Conservation (phyloP, 1,140 invertebrate genomes). For the Scylla paramamosain region DNA sequence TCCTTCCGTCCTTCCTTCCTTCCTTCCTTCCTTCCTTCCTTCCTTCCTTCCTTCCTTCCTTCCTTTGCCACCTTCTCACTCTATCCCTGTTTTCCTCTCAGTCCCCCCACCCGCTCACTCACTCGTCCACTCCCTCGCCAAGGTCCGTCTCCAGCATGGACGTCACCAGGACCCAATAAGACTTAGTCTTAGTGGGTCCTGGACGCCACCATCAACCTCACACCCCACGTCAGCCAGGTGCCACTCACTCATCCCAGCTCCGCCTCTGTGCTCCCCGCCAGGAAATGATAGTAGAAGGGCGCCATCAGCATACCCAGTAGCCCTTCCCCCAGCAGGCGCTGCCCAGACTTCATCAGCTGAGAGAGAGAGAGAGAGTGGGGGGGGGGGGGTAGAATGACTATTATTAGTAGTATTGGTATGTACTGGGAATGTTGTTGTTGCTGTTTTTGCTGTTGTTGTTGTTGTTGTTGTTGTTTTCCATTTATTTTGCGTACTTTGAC, state of each 20-base stretch:
- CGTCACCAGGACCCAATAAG: no score
- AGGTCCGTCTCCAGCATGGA: constrained; percentile 80
- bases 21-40: no score
- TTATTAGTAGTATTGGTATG: no score
- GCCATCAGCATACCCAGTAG: constrained; percentile 76
- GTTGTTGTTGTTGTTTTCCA: no score
- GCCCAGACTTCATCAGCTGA: constrained; percentile 78
- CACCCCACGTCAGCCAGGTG: constrained; percentile 77
- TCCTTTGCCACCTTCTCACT: not conserved
- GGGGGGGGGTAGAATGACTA: not conserved
- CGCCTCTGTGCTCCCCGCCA: constrained; percentile 78
- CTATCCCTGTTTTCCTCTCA: not conserved
- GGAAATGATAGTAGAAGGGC: constrained; percentile 80
- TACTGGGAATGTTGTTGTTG: no score
- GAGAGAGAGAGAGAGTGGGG: not conserved
- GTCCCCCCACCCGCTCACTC: not conserved
- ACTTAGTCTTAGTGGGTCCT: no score
- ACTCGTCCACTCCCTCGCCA: constrained; percentile 77
- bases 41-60: no score
- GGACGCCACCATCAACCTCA: constrained; percentile 80
- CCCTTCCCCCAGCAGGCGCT: constrained; percentile 77
- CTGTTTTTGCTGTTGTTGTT: no score
- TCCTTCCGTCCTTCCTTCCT: no score
- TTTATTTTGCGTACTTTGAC: no score
- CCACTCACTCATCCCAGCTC: constrained; percentile 77